Evolutionary conservation across 2,113 vertebrate species (phyloP), one percentile per base, ranked within the genome.

Genomic region (Bombycilla garrulus): DNA sequence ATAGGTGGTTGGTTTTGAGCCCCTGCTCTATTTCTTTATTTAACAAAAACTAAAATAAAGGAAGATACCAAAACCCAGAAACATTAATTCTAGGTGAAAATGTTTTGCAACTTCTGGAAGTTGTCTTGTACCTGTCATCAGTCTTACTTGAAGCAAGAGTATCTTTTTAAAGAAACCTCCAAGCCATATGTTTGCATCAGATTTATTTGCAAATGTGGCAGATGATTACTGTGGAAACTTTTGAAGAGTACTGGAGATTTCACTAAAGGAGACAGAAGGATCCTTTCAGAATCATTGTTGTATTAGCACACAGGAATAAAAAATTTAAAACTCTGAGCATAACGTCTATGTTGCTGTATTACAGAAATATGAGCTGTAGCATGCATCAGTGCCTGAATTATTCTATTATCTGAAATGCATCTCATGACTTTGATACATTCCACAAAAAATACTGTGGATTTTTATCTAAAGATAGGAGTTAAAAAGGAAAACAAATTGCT

Each of bases 371-470:
- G 69, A 91, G 66, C 90, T 42, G 26, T 8, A 26, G 53, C 15
- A 73, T 24, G 77, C 42, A 23, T 79, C 90, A 87, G 45, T 19
- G 26, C 62, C 38, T 94, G 85, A 95, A 94, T 95, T 86, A 90
- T 95, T 94, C 85, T 90, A 21, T 42, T 31, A 25, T 66, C 67
- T 92, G 84, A 95, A 88, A 97, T 81, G 29, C 62, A 93, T 72
- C 84, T 95, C 71, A 66, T 80, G 74, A 73, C 58, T 93, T 89
- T 26, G 51, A 83, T 45, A 44, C 45, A 71, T 67, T 73, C 67
- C 40, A 31, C 48, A 57, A 66, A 86, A 92, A 48, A 56, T 26
- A 62, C 29, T 29, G 62, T 31, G 42, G 57, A 38, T 77, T 95
- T 96, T 79, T 85, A 53, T 74, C 76, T 67, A 48, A 44, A 69